A percentile compares a stretch with the other conserved stretches of the same genome.
Evolutionary conservation across 2,113 vertebrate genomes (phyloP).

Genomic region (Pungitius pungitius): DNA sequence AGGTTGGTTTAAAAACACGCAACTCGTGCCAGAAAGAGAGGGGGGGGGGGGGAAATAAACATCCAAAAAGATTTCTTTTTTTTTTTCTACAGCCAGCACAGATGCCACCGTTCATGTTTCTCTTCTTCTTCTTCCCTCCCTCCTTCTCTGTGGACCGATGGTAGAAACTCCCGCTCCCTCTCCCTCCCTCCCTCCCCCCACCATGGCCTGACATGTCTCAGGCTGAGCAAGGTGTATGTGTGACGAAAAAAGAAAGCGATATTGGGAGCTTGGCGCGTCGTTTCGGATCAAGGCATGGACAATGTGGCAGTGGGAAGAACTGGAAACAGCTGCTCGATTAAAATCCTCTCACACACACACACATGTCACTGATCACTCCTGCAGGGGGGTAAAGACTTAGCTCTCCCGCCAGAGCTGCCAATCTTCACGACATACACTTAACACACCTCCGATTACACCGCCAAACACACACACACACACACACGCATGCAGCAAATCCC

Average conservation of each 20-base stretch:
- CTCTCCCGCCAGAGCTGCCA: conserved; percentile 71
- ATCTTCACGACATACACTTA: conserved; percentile 66
- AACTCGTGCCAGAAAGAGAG: conserved; percentile 79
- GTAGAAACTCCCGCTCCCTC: conserved; percentile 28
- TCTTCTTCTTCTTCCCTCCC: conserved; percentile 53
- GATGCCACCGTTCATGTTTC: conserved; percentile 72
- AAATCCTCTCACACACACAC: conserved; percentile 51
- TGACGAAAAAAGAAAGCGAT: conserved; percentile 47
- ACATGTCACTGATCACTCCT: conserved; percentile 71
- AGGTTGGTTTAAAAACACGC: conserved; percentile 82
- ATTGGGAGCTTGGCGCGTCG: conserved; percentile 69
- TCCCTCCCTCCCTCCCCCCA: neutral
- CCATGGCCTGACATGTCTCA: conserved; percentile 66
- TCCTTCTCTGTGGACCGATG: conserved; percentile 47
- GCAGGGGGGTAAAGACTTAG: conserved; percentile 63
- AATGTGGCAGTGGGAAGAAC: conserved; percentile 73
- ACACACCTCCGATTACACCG: conserved; percentile 51
- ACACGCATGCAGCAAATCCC: conserved; percentile 62
- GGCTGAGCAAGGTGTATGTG: conserved; percentile 68
- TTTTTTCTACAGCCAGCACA: conserved; percentile 73
- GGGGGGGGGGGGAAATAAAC: conserved; percentile 34
- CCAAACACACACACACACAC: conserved; percentile 40
- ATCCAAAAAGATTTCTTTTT: conserved; percentile 69
- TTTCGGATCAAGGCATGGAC: conserved; percentile 71
- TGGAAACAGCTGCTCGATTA: conserved; percentile 70